Base-by-base conservation (phyloP, 2,888 invertebrate species). In the Listrodromus nycthemerus region DNA sequence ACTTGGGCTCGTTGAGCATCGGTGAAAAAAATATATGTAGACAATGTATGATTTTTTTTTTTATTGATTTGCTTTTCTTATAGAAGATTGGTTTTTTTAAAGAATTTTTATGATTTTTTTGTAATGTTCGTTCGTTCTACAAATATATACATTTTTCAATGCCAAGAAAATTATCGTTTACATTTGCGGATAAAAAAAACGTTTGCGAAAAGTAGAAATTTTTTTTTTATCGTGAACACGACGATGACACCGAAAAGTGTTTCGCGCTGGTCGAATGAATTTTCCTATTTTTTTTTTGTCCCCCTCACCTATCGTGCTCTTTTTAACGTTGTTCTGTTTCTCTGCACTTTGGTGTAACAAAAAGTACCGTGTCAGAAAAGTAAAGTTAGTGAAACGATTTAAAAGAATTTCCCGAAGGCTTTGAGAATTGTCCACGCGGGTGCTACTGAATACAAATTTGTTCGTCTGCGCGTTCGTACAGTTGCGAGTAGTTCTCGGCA, bases 371-470 rank as follows among this genome's bases (percentile, higher is more conserved):
- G 8, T 37, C 3, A 58, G 27, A 58, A 21, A 52, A 52, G 58
- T 10, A 16, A 24, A 27, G 41, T 61, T 71, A 30, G 58, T 69
- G 41, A 16, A 75, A 45, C 5, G n/a, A 30, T 67, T 48, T 77
- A 76, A 81, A 83, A 24, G 63, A 80, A 80, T 80, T 79, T 77
- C 37, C 74, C 61, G 70, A 74, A 67, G 52, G 55, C 66, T 30
- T 58, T 48, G 13, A 45, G 61, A 71, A 10, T 33, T 65, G 45
- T 45, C 13, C 75, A 27, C 55, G 13, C 8, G 61, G 27, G 45
- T 50, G 75, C 30, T 50, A 65, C 58, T 50, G 78, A 86, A 87
- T 87, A 81, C 80, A 83, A 90, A 90, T 90, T 89, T 89, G 89
- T 89, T 90, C 88, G 80, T 61, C 79, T 75, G 65, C 58, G 65